Base-by-base conservation (phyloP, 2,113 vertebrate genomes). In the Microtus richardsoni region DNA sequence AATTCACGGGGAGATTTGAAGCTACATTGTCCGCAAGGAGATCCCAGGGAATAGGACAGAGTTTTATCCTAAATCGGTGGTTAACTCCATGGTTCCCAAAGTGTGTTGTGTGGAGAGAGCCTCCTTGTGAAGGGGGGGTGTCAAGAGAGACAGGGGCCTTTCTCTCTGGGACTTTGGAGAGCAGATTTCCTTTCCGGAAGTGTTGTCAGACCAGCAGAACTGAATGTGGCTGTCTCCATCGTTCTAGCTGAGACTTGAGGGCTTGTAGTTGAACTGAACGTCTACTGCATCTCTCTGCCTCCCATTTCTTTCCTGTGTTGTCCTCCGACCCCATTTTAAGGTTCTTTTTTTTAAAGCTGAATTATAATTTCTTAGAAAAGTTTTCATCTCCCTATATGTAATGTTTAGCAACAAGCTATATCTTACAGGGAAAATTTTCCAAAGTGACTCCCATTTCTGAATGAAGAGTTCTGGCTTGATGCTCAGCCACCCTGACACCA, bases 231-330 rank as follows among this genome's bases (percentile, higher is more conserved):
- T 58, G 26, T 60, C 2, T 1, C 66, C 3, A 73, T 4, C 6
- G 30, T 2, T 28, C 30, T 30, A 49, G 60, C 47, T 85, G 49
- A 84, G n/a, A 12, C 16, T 54, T 77, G 28, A 83, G n/a, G 33
- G 89, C 22, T 19, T 88, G 7, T 30, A 92, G 70, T 30, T 93
- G 64, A 95, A 62, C 24, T 88, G 80, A 91, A 82, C 74, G 33
- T 14, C 7, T 33, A 5, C 33, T 54, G 77, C 2, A 92, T 92
- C 52, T 13, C 58, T 39, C 21, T 12, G 22, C 64, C 89, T 36
- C n/a, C 13, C 44, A 8, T n/a, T 91, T 86, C n/a, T 74, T 62
- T 54, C 17, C 30, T 58, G 13, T 70, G n/a, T 85, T 52, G 9
- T 91, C 74, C 82, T 66, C 74, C 14, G 22, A 21, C 19, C 21